Evolutionary conservation across 2,113 vertebrate species (phyloP).

Genomic region (Oryctolagus cuniculus): DNA sequence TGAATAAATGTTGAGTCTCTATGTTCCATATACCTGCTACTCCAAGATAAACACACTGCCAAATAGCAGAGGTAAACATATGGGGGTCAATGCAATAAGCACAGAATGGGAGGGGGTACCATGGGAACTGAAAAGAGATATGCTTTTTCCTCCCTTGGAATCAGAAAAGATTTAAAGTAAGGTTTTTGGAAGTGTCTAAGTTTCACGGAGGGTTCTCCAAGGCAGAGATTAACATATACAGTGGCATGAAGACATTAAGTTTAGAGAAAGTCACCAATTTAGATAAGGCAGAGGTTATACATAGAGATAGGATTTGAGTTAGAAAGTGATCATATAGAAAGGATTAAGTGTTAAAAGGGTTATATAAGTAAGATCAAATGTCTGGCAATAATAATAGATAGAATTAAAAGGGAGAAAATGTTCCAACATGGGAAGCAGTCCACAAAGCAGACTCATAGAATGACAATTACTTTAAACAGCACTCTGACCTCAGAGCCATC

Average conservation of each 20-base stretch:
- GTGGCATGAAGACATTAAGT: background rate
- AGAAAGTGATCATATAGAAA: too few relatives aligned
- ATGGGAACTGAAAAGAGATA: background rate
- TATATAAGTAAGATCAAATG: too few relatives aligned
- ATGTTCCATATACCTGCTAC: background rate
- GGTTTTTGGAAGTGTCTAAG: background rate
- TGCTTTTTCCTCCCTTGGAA: background rate
- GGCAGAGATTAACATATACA: background rate
- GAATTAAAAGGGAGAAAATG: too few relatives aligned
- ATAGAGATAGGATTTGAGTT: background rate
- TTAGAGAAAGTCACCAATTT: background rate
- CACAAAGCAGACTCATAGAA: too few relatives aligned
- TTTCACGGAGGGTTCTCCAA: background rate
- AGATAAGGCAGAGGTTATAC: background rate
- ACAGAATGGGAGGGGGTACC: background rate
- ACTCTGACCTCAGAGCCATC: too few relatives aligned
- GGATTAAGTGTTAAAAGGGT: too few relatives aligned
- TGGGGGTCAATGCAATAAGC: background rate
- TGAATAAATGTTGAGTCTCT: background rate
- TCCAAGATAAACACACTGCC: background rate
- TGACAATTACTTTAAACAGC: too few relatives aligned
- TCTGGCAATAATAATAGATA: too few relatives aligned
- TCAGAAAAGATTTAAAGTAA: background rate
- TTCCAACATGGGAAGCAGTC: too few relatives aligned
- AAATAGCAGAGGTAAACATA: background rate